These are phyloP conservation scores for Halichoeres trimaculatus DNA, from an alignment of 2,113 vertebrate genomes.

Conservation along the genomic window DNA sequence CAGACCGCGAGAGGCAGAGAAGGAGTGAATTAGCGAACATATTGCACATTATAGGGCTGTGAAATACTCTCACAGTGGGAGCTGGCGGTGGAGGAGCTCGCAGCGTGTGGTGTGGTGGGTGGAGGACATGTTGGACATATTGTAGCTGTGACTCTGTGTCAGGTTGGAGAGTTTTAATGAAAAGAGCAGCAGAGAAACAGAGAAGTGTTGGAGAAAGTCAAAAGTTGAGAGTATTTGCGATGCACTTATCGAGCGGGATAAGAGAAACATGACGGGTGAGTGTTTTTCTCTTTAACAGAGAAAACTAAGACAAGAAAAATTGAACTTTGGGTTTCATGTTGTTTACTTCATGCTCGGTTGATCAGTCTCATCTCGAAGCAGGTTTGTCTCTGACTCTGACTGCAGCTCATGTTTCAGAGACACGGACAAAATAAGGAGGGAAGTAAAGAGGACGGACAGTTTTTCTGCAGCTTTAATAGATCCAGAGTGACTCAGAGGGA, in stretches of 20 bases:
- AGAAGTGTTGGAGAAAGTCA: slow-evolving; percentile 4
- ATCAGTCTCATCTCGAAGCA: neutral
- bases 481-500: neutral
- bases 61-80: slow-evolving; percentile 72
- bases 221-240: neutral
- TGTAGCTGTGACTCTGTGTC: slow-evolving; percentile 48
- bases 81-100: slow-evolving; percentile 45
- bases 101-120: slow-evolving; percentile 60
- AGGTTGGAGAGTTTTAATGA: slow-evolving; percentile 17
- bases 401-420: slow-evolving; percentile 4
- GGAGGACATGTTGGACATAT: slow-evolving; percentile 34
- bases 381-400: neutral
- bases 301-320: neutral
- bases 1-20: slow-evolving; percentile 14
- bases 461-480: neutral
- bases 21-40: slow-evolving; percentile 70
- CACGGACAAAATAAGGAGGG: neutral
- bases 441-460: neutral
- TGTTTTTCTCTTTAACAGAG: neutral
- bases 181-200: neutral
- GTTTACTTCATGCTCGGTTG: slow-evolving; percentile 20
- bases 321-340: slow-evolving; percentile 8
- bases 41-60: slow-evolving; percentile 73
- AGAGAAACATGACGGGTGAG: neutral
- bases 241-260: neutral